Percentiles rank a stretch among this genome's conserved stretches.
Evolutionary conservation across 2,797 vertebrate species (phyloP).

Genomic region (Brachyalestes nurse): DNA sequence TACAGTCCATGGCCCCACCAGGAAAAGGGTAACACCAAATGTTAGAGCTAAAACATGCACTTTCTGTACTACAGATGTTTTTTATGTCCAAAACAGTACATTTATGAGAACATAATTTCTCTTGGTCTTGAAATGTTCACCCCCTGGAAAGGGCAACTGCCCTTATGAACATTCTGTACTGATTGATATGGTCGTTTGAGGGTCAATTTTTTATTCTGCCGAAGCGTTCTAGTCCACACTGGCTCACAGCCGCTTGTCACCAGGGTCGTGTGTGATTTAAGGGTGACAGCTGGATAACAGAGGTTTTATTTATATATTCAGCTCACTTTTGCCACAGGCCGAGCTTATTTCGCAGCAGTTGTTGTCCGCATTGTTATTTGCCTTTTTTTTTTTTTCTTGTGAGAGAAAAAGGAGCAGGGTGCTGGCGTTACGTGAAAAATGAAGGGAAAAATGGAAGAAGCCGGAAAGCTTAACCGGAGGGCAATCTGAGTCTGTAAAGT

Average conservation of each 20-base stretch:
- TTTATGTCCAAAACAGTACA: not conserved
- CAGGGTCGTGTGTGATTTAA: slow-evolving; percentile 80
- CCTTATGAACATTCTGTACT: no score
- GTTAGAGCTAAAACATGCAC: slow-evolving; percentile 77
- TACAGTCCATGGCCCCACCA: slow-evolving; percentile 70
- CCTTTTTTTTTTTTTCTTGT: slow-evolving; percentile 58
- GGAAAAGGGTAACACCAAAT: slow-evolving; percentile 76
- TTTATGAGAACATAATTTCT: no score
- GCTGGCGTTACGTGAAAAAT: slow-evolving; percentile 54
- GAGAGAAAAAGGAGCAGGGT: slow-evolving; percentile 68
- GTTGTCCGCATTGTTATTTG: slow-evolving; percentile 72
- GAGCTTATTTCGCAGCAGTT: slow-evolving; percentile 75
- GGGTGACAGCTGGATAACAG: slow-evolving; percentile 80
- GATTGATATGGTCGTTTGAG: slow-evolving; percentile 65
- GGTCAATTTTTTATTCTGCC: slow-evolving; percentile 76
- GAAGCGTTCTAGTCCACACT: slow-evolving; percentile 71
- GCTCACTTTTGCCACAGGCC: slow-evolving; percentile 74
- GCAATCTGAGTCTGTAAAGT: slow-evolving; percentile 63
- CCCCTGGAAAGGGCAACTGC: no score
- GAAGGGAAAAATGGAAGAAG: slow-evolving; percentile 52
- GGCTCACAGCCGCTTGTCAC: slow-evolving; percentile 79
- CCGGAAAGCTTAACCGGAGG: slow-evolving; percentile 65
- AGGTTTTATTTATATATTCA: slow-evolving; percentile 81
- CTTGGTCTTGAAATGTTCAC: no score
- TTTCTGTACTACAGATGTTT: slow-evolving; percentile 63